Evolutionary conservation across 2,113 vertebrate species (phyloP).

Genomic region (Meleagris gallopavo): DNA sequence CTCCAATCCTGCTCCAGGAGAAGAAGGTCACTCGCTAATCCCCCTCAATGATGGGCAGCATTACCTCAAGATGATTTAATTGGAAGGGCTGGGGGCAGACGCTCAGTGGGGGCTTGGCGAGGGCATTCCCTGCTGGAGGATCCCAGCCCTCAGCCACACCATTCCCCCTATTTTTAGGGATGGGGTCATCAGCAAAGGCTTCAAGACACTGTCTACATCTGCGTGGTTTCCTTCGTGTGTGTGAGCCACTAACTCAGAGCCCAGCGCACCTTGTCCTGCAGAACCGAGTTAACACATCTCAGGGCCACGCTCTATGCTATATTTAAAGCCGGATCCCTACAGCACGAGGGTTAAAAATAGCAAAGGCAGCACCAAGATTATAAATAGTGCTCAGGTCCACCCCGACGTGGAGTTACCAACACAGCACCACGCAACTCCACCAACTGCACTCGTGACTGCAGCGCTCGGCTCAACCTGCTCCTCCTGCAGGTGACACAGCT

Average conservation of each 20-base stretch:
- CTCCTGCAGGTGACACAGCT: background rate
- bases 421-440: background rate
- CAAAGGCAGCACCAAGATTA: background rate
- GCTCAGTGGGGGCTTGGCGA: background rate
- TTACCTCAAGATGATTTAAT: conserved; percentile 76
- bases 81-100: background rate
- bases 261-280: background rate
- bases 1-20: conserved; percentile 47
- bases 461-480: background rate
- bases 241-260: too few species aligned
- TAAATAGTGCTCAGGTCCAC: background rate
- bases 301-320: background rate
- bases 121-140: background rate
- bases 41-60: conserved; percentile 72
- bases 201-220: background rate
- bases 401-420: background rate
- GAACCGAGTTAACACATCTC: background rate
- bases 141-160: background rate
- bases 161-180: background rate
- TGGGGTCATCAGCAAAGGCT: rapidly evolving
- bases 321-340: background rate
- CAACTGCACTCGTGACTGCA: background rate
- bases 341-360: background rate
- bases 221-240: background rate
- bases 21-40: conserved; percentile 75